Evolutionary conservation across 2,797 vertebrate species (phyloP), one percentile per base, ranked within the genome.

Genomic region (Harpagifer antarcticus): DNA sequence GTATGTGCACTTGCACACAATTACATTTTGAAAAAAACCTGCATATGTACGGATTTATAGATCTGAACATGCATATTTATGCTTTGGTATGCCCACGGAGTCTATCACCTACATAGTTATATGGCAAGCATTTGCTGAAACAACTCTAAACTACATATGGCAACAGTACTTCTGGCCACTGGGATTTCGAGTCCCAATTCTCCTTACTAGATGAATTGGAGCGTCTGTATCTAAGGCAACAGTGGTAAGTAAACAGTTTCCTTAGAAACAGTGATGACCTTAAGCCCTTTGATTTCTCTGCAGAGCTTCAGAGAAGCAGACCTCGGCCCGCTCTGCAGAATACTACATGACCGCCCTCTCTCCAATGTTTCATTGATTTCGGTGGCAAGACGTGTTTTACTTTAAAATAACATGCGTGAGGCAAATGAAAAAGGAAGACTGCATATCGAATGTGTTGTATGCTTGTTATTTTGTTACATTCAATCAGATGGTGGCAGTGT

Each of bases 201-300:
- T 57, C 33, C 47, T 64, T 33, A 55, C 33, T 72, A 20, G 77
- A 58, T 42, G 37, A 76, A 71, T 57, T 54, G 53, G 31, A 65
- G 70, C 4, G 53, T 73, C 69, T 27, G 78, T 82, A 86, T 83
- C 82, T 79, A 81, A 62, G 81, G 83, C 74, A 85, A 85, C 74
- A n/a, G 70, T 13, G 20, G 50, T n/a, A 12, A 72, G 71, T 45
- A 63, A 50, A 64, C 42, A 50, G 72, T 59, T 71, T 62, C 60
- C 67, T 70, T 67, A 66, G 72, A 82, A 76, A 64, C 77, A 66
- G 56, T 56, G 76, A 86, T 85, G 78, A 87, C 79, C 86, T 83
- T 50, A 83, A 81, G 76, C 55, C 58, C 82, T 85, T 85, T 85
- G 67, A 83, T 82, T 88, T 79, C 63, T 83, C 83, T 20, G 76